A percentile compares a stretch with the other conserved stretches of the same genome.
Conservation (phyloP, 2,113 vertebrate species). For the Tetrao urogallus region DNA sequence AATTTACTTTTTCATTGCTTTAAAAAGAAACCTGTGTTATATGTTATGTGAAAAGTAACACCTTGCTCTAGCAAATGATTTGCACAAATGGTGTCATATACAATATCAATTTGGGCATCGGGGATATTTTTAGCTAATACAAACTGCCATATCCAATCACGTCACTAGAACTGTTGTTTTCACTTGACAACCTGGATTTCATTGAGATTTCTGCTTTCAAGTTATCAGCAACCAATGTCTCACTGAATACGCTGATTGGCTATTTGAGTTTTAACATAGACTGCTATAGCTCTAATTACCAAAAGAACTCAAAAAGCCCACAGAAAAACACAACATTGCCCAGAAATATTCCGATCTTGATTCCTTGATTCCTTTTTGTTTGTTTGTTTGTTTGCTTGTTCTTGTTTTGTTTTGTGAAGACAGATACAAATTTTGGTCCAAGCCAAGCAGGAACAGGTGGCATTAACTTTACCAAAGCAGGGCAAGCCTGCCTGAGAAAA, state of each 20-base stretch:
- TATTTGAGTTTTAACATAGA: neutral
- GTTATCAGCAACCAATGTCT: neutral
- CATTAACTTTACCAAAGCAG: neutral
- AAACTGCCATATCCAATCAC: neutral
- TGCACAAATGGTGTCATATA: neutral
- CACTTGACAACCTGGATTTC: neutral
- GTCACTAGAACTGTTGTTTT: neutral
- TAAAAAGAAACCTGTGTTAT: neutral
- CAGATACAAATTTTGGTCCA: neutral
- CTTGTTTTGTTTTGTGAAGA: neutral
- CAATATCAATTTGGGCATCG: fast-evolving
- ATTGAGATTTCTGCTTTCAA: neutral
- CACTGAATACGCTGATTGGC: neutral
- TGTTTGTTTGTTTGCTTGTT: neutral
- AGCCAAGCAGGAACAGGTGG: neutral
- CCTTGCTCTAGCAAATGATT: neutral
- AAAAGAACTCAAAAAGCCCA: neutral
- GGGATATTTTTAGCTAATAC: neutral
- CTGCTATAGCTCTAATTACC: neutral
- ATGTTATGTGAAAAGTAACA: neutral
- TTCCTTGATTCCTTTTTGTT: no score
- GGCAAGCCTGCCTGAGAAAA: neutral
- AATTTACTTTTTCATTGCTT: neutral
- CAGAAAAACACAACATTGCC: neutral
- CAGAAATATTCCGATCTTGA: neutral